phyloP scores from a whole-genome alignment of 2,113 vertebrate genomes.

The Dicrurus megarhynchus region DNA sequence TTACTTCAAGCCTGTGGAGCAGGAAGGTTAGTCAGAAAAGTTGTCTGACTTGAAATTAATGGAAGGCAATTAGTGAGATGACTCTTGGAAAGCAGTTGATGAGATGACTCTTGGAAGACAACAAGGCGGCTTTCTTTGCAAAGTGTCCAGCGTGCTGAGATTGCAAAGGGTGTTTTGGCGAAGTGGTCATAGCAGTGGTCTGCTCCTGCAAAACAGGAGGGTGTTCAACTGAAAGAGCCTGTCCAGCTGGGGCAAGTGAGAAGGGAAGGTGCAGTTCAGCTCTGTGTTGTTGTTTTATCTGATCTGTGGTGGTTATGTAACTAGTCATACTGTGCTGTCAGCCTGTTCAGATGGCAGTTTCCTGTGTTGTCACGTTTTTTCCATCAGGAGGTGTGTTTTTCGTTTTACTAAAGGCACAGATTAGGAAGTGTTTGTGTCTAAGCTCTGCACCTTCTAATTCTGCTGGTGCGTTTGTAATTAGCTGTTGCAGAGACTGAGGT shows the following conservation, averaged over 20 bases:
- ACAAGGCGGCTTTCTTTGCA: background rate
- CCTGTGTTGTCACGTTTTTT: background rate
- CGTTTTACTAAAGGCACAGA: background rate
- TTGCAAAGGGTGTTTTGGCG: background rate
- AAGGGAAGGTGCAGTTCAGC: background rate
- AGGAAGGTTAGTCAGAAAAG: background rate
- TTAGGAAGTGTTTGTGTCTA: background rate
- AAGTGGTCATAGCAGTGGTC: background rate
- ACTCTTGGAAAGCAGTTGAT: background rate
- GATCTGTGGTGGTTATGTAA: background rate
- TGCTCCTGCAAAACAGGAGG: background rate
- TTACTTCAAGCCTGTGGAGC: background rate
- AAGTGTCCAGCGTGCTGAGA: fast-evolving
- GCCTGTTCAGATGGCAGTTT: background rate
- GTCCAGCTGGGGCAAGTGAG: background rate
- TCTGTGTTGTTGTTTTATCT: background rate
- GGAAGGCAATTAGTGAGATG: background rate
- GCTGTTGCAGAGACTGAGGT: background rate
- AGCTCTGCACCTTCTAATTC: background rate
- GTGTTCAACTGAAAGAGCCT: background rate
- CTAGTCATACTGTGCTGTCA: background rate
- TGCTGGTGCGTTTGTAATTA: background rate
- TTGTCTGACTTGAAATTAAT: background rate
- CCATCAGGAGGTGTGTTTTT: background rate
- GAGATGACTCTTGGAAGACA: background rate